A percentile compares a stretch with the other conserved stretches of the same genome.
Conservation (phyloP, 2,797 vertebrate species). For the Jordanella pulchra region DNA sequence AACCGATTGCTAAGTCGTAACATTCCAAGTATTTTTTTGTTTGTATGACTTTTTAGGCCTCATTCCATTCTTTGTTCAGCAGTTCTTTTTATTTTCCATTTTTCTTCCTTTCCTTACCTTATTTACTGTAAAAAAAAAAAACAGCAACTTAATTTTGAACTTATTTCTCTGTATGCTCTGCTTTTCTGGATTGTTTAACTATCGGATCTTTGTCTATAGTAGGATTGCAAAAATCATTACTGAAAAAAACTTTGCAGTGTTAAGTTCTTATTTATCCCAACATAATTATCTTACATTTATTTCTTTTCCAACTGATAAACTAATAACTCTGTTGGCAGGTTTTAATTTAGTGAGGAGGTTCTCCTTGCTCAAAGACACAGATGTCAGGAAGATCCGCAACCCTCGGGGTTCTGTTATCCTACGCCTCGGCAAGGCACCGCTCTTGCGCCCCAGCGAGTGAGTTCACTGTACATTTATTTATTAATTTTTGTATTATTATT, state of each 20-base stretch:
- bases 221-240: neutral
- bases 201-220: neutral
- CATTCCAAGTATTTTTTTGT: neutral
- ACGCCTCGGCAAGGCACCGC: constrained; percentile 84
- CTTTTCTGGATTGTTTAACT: neutral
- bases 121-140: neutral
- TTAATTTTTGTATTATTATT: too few species aligned
- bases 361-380: constrained; percentile 85
- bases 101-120: too few species aligned
- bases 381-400: constrained; percentile 91
- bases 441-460: constrained; percentile 88
- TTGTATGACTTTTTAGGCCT: neutral
- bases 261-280: neutral
- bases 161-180: too few species aligned
- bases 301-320: constrained; percentile 27
- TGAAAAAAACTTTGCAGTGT: neutral
- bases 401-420: constrained; percentile 85
- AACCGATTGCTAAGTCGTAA: neutral
- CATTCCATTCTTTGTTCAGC: neutral
- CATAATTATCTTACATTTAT: neutral
- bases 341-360: constrained; percentile 92
- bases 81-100: too few species aligned
- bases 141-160: too few species aligned
- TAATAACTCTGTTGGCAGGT: constrained; percentile 78
- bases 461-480: constrained; percentile 33